phyloP scores from a whole-genome alignment of 2,888 invertebrate genomes.

The Andrena bucephala region DNA sequence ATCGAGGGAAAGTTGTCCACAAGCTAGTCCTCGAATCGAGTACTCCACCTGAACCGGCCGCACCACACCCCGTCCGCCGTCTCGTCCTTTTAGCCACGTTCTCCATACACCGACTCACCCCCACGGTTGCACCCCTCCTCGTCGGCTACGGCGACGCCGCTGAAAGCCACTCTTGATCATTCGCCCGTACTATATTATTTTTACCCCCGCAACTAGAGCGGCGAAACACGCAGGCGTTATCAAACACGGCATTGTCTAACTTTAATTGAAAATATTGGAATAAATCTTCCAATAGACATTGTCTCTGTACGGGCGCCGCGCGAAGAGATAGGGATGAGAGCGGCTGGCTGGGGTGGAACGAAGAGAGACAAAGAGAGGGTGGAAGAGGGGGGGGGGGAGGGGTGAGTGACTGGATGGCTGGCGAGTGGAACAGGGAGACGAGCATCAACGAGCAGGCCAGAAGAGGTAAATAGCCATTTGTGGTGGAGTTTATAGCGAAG shows the following conservation, averaged over 20 bases:
- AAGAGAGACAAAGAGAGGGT: not conserved
- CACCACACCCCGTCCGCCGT: not conserved
- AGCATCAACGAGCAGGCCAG: constrained; percentile 45
- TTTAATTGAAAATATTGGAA: constrained; percentile 85
- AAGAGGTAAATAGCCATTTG: constrained; percentile 71
- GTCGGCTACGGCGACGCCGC: constrained; percentile 28
- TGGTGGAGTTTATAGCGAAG: constrained; percentile 62
- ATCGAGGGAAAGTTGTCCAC: constrained; percentile 42
- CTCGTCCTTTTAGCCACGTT: constrained; percentile 17
- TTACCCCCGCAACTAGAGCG: constrained; percentile 80
- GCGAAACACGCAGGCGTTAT: constrained; percentile 79
- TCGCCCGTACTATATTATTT: constrained; percentile 80
- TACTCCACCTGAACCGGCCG: constrained; percentile 44
- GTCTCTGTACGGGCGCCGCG: constrained; percentile 52
- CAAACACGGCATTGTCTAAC: constrained; percentile 82
- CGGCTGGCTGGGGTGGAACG: constrained; percentile 33
- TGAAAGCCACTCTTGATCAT: constrained; percentile 74
- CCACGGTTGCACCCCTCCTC: constrained; percentile 7
- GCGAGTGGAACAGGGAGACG: constrained; percentile 44
- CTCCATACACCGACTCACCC: constrained; percentile 44
- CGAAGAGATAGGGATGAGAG: constrained; percentile 59
- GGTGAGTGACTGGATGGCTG: constrained; percentile 44
- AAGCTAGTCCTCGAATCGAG: constrained; percentile 52
- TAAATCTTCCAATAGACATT: constrained; percentile 82
- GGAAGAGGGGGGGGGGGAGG: not conserved